Evolutionary conservation across 2,797 vertebrate genomes (phyloP).

Genomic region (Lepus oiostolus): DNA sequence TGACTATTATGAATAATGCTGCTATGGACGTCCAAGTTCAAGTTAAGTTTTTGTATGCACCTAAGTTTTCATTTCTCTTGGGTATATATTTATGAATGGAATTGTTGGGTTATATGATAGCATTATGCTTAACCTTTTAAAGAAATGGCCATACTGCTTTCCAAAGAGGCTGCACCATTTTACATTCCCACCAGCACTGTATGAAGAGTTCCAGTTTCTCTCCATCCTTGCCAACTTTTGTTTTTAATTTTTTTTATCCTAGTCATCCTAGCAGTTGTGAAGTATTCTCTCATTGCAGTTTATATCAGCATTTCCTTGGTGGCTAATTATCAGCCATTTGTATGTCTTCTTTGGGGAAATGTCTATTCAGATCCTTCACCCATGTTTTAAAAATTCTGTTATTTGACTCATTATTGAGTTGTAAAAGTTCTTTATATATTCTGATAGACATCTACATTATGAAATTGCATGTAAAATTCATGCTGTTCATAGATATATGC

Average conservation of each 20-base stretch:
- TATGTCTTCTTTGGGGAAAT: no score
- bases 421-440: background rate
- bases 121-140: background rate
- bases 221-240: background rate
- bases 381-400: background rate
- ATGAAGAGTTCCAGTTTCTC: background rate
- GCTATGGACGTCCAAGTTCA: background rate
- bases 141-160: background rate
- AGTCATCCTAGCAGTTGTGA: background rate
- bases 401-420: background rate
- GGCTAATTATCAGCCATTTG: no score
- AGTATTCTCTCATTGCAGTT: background rate
- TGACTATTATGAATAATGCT: conserved; percentile 10
- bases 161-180: background rate
- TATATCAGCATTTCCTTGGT: background rate
- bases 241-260: background rate
- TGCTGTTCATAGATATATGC: background rate
- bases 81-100: background rate
- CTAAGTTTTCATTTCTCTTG: conserved; percentile 31
- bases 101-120: background rate
- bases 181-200: background rate
- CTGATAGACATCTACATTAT: background rate
- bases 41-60: background rate
- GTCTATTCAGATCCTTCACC: background rate
- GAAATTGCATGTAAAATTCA: background rate